Conservation (phyloP, 2,888 invertebrate genomes). For the Metacarcinus magister region DNA sequence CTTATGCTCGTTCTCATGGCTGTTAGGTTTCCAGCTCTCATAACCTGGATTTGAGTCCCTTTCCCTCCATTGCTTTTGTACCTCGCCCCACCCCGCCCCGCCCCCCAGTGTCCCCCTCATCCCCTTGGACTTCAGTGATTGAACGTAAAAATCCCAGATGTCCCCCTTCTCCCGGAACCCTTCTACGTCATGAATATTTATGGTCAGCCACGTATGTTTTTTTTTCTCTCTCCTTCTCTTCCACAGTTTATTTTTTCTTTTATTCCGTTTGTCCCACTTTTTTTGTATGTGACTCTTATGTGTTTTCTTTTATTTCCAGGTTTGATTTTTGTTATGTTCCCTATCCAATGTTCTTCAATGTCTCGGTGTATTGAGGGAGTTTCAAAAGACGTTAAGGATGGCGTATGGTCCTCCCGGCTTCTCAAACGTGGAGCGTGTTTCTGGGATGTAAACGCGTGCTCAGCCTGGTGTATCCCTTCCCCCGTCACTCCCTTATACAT, state of each 20-base stretch:
- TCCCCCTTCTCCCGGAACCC: not conserved
- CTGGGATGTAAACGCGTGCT: not conserved
- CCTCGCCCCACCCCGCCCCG: not conserved
- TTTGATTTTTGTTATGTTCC: not conserved
- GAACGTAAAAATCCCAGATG: conserved; percentile 21
- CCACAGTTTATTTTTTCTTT: not conserved
- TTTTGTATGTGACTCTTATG: not conserved
- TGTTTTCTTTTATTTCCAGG: not conserved
- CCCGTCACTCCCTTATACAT: not conserved
- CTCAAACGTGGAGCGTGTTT: not conserved
- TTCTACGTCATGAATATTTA: not conserved
- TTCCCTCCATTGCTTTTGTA: conserved; percentile 10
- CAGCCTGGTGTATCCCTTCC: not conserved
- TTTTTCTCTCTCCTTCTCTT: not conserved
- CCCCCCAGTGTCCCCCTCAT: not conserved
- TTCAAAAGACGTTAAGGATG: too few species aligned
- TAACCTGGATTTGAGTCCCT: not conserved
- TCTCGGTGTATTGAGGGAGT: too few species aligned
- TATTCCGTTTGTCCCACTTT: not conserved
- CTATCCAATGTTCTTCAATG: too few species aligned
- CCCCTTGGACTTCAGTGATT: not conserved
- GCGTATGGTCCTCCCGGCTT: too few species aligned
- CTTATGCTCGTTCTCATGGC: not conserved
- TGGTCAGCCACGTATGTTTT: not conserved
- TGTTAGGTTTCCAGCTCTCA: not conserved